Percentiles rank a stretch among this genome's conserved stretches.
Conservation (phyloP, 2,797 vertebrate species). For the Ptychadena robeensis region DNA sequence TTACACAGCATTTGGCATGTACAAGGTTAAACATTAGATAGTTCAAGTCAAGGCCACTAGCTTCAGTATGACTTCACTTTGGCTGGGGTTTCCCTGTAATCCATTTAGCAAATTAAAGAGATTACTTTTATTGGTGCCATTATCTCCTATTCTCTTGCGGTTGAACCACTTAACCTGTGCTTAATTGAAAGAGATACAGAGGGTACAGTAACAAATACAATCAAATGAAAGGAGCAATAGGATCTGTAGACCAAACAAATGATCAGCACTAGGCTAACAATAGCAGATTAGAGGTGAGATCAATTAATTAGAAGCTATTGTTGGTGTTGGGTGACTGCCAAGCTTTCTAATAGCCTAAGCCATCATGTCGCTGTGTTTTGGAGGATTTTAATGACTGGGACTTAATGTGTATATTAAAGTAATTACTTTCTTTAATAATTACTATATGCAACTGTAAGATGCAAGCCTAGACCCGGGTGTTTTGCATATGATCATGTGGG, state of each 20-base stretch:
- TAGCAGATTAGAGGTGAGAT: conserved; percentile 87
- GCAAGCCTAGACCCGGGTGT: conserved; percentile 45
- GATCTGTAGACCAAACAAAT: conserved; percentile 85
- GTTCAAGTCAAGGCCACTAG: conserved; percentile 85
- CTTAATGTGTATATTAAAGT: conserved; percentile 82
- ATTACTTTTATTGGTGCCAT: conserved; percentile 86
- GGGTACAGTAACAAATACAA: conserved; percentile 87
- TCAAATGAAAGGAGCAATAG: conserved; percentile 83
- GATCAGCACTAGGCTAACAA: conserved; percentile 83
- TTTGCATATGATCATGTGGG: conserved; percentile 52
- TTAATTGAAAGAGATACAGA: conserved; percentile 89
- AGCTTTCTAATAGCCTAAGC: conserved; percentile 81
- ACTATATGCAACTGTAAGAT: conserved; percentile 80
- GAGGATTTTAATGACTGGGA: conserved; percentile 81
- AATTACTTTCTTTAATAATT: conserved; percentile 86
- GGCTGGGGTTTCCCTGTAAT: conserved; percentile 86
- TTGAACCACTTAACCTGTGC: conserved; percentile 89
- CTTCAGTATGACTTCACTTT: conserved; percentile 82
- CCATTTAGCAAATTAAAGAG: conserved; percentile 88
- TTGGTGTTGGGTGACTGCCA: conserved; percentile 82
- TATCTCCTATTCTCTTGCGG: conserved; percentile 84
- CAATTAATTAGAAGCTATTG: conserved; percentile 87
- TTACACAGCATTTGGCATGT: conserved; percentile 68
- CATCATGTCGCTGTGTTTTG: conserved; percentile 79
- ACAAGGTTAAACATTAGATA: conserved; percentile 83